Conservation (phyloP, 2,888 invertebrate genomes). For the Thelaira solivaga region DNA sequence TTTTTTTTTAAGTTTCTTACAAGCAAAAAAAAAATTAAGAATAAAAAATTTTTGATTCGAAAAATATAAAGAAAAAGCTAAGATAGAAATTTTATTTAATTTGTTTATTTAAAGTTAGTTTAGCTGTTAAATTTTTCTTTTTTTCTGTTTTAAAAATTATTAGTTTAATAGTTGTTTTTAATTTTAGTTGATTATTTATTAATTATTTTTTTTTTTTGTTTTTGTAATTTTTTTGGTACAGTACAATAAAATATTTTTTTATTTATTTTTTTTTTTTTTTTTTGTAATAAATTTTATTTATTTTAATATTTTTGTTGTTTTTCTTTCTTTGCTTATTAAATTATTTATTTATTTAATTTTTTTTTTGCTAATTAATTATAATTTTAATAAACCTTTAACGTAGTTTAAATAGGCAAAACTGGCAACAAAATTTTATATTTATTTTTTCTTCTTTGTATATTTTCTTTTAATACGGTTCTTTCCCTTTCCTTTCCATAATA, state of each 20-base stretch:
- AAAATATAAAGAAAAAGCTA: conserved; percentile 15
- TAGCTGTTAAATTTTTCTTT: too few species aligned
- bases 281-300: conserved; percentile 67
- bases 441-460: conserved; percentile 37
- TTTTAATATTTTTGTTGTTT: conserved; percentile 64
- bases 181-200: too few species aligned
- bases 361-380: conserved; percentile 49
- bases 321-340: background rate
- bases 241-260: conserved; percentile 28
- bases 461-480: background rate
- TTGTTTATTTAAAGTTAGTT: too few species aligned
- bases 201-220: conserved; percentile 13
- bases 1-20: too few species aligned
- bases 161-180: too few species aligned
- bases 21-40: conserved; percentile 1
- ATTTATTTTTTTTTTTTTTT: conserved; percentile 1
- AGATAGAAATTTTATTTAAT: conserved; percentile 50
- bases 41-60: background rate
- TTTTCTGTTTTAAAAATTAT: too few species aligned
- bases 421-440: conserved; percentile 62
- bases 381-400: conserved; percentile 72
- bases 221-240: conserved; percentile 37
- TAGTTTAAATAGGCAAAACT: conserved; percentile 77
- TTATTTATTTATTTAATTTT: conserved; percentile 47
- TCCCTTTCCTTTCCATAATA: background rate